phyloP scores from a whole-genome alignment of 2,113 vertebrate species.

The Epinephelus lanceolatus region DNA sequence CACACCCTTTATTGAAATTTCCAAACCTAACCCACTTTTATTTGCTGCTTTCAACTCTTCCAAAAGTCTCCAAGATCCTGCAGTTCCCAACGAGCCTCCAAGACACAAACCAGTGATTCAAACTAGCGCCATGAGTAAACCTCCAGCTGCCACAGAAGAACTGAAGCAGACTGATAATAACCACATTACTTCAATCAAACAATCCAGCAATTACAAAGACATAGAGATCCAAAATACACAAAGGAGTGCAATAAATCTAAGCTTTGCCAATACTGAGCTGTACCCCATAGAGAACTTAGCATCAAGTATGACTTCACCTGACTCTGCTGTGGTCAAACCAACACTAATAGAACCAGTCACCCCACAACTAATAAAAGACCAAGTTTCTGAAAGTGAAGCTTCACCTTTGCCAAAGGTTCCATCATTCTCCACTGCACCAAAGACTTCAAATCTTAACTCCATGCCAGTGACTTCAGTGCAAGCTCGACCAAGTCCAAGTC shows the following conservation, averaged over 20 bases:
- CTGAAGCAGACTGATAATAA: constrained; percentile 30
- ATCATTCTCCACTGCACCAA: constrained; percentile 53
- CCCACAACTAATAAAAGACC: constrained; percentile 40
- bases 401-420: constrained; percentile 67
- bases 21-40: constrained; percentile 72
- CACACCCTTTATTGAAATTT: constrained; percentile 76
- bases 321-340: constrained; percentile 48
- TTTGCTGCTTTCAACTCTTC: constrained; percentile 64
- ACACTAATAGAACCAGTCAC: constrained; percentile 22
- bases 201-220: constrained; percentile 37
- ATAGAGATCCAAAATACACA: constrained; percentile 44
- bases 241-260: constrained; percentile 30
- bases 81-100: constrained; percentile 31
- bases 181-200: constrained; percentile 34
- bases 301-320: constrained; percentile 22
- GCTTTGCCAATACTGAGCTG: constrained; percentile 17
- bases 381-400: constrained; percentile 42
- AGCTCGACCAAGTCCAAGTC: constrained; percentile 42
- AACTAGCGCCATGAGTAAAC: constrained; percentile 19
- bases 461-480: constrained; percentile 29
- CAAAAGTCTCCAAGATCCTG: constrained; percentile 38
- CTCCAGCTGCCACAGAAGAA: constrained; percentile 22
- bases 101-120: constrained; percentile 37
- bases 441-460: constrained; percentile 36
- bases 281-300: constrained; percentile 43